Percentiles rank a stretch among this genome's conserved stretches.
Evolutionary conservation across 2,113 vertebrate genomes (phyloP).

Genomic region (Mastomys natalensis): DNA sequence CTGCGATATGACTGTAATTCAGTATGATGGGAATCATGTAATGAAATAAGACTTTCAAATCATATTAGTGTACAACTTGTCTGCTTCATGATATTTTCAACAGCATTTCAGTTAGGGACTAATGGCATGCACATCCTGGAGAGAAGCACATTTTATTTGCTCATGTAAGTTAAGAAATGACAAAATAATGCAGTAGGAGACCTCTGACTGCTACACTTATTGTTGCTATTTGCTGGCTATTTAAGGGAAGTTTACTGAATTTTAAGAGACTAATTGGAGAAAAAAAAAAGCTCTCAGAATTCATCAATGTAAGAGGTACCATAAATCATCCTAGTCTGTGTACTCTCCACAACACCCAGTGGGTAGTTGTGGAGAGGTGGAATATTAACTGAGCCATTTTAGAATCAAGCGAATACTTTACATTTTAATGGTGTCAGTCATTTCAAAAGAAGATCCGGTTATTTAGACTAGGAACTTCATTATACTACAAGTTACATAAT

Average conservation of each 20-base stretch:
- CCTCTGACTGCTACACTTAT: background rate
- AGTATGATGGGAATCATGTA: conserved; percentile 57
- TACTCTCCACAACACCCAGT: background rate
- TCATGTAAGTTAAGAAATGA: conserved; percentile 51
- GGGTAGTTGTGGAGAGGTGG: background rate
- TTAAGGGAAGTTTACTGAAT: background rate
- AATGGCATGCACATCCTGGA: background rate
- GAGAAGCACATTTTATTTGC: conserved; percentile 62
- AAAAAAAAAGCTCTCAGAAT: conserved; percentile 55
- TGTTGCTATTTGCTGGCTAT: conserved; percentile 20
- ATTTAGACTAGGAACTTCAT: background rate
- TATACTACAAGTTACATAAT: background rate
- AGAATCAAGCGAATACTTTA: background rate
- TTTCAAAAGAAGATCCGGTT: background rate
- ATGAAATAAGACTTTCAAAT: conserved; percentile 70
- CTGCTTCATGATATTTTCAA: conserved; percentile 50
- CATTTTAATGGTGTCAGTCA: background rate
- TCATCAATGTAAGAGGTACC: background rate
- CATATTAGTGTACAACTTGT: conserved; percentile 29
- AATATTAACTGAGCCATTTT: background rate
- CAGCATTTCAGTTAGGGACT: background rate
- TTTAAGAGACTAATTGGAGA: conserved; percentile 54
- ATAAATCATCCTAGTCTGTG: conserved; percentile 20
- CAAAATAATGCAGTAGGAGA: background rate
- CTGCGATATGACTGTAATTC: conserved; percentile 61